phyloP scores from a whole-genome alignment of 2,888 invertebrate genomes.

The Tupiocoris notatus region DNA sequence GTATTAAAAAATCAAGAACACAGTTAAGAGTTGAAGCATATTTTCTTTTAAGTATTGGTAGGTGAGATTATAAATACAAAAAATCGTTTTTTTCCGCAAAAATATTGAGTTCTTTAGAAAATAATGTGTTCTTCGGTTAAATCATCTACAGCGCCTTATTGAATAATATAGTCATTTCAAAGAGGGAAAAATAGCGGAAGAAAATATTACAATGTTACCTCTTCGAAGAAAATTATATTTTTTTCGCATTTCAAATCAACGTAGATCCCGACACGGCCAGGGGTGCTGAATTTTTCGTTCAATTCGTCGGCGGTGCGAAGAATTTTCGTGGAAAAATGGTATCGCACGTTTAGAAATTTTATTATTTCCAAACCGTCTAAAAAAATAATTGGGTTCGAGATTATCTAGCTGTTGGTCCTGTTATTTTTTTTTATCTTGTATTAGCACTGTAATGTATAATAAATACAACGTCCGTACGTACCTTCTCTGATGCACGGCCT shows the following conservation, averaged over 20 bases:
- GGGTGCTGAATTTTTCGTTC: neutral
- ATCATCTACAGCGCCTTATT: no score
- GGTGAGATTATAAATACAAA: no score
- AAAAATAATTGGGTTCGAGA: neutral
- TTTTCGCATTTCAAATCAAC: neutral
- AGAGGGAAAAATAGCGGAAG: neutral
- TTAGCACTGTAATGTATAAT: no score
- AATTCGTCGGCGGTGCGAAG: neutral
- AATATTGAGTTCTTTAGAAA: no score
- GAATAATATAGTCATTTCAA: no score
- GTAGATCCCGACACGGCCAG: neutral
- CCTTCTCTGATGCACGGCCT: neutral
- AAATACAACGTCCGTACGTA: no score
- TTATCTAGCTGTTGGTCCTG: neutral
- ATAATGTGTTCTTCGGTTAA: no score
- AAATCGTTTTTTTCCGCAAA: no score
- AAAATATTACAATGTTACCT: neutral
- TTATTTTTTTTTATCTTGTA: no score
- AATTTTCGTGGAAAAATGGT: neutral
- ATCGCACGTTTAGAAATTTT: neutral
- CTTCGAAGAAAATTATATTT: neutral
- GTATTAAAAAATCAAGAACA: neutral
- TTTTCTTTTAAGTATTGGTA: no score
- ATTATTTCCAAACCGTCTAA: slow-evolving; percentile 1
- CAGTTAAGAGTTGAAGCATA: neutral